Conservation (phyloP, 2,113 vertebrate species). For the Sinocyclocheilus grahami region DNA sequence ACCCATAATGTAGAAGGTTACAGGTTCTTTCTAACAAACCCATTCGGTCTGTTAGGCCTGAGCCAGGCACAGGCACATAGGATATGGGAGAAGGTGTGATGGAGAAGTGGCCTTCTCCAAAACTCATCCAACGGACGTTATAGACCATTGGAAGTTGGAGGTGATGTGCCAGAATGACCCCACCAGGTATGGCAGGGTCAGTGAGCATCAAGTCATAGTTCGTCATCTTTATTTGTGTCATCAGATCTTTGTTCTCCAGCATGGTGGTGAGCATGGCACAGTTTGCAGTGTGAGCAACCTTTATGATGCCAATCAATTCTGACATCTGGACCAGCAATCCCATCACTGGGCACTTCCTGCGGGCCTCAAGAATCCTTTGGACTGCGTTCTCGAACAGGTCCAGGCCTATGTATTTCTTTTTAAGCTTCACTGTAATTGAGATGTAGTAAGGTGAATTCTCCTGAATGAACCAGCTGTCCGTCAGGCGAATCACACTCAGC, state of each 20-base stretch:
- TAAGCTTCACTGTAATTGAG: not conserved
- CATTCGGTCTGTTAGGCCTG: conserved; percentile 56
- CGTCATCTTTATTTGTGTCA: conserved; percentile 33
- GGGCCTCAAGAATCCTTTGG: conserved; percentile 49
- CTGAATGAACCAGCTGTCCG: conserved; percentile 50
- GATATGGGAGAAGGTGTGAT: conserved; percentile 58
- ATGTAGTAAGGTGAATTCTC: conserved; percentile 49
- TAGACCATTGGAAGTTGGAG: conserved; percentile 60
- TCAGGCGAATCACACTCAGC: conserved; percentile 59
- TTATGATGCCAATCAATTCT: accelerated
- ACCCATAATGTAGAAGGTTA: conserved; percentile 45
- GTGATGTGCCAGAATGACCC: conserved; percentile 55
- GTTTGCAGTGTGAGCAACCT: not conserved
- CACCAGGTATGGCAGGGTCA: conserved; percentile 54
- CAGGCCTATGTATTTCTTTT: not conserved
- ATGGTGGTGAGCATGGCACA: conserved; percentile 44
- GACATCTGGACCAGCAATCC: conserved; percentile 17
- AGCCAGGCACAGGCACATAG: conserved; percentile 55
- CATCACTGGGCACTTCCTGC: not conserved
- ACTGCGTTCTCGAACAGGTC: conserved; percentile 56
- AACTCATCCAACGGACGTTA: conserved; percentile 59
- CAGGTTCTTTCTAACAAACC: conserved; percentile 48
- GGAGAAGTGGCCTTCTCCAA: conserved; percentile 58
- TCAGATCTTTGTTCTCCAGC: conserved; percentile 36
- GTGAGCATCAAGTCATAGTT: conserved; percentile 58